phyloP scores from a whole-genome alignment of 2,888 invertebrate species.

The Lycia hirtaria region DNA sequence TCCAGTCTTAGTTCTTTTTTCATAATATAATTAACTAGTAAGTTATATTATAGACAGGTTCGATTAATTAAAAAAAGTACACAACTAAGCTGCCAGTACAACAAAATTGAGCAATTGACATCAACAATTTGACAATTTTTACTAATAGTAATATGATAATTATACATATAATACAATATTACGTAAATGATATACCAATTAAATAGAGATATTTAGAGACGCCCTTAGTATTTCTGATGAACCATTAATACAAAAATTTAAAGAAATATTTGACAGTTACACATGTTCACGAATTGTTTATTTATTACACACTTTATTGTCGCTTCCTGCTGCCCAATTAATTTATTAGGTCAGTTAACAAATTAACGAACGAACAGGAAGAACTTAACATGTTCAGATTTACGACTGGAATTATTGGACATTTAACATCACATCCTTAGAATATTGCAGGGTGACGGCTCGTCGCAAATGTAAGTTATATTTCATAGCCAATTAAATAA shows the following conservation, averaged over 20 bases:
- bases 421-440: slow-evolving; percentile 27
- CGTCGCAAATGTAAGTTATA: slow-evolving; percentile 17
- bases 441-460: slow-evolving; percentile 26
- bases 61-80: too few species aligned
- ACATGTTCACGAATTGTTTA: slow-evolving; percentile 66
- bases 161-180: not conserved
- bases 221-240: not conserved
- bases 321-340: slow-evolving; percentile 74
- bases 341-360: slow-evolving; percentile 76
- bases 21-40: too few species aligned
- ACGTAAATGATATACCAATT: not conserved
- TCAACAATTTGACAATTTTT: too few species aligned
- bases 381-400: slow-evolving; percentile 66
- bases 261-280: slow-evolving; percentile 65
- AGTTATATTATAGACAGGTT: too few species aligned
- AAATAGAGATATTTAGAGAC: not conserved
- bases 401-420: slow-evolving; percentile 52
- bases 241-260: slow-evolving; percentile 41
- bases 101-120: too few species aligned
- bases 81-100: too few species aligned
- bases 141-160: too few species aligned
- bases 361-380: slow-evolving; percentile 74
- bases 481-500: slow-evolving; percentile 28
- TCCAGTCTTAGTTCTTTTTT: too few species aligned
- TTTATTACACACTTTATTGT: slow-evolving; percentile 75